Base-by-base conservation (phyloP, 2,888 invertebrate genomes). In the Cephus spinipes region DNA sequence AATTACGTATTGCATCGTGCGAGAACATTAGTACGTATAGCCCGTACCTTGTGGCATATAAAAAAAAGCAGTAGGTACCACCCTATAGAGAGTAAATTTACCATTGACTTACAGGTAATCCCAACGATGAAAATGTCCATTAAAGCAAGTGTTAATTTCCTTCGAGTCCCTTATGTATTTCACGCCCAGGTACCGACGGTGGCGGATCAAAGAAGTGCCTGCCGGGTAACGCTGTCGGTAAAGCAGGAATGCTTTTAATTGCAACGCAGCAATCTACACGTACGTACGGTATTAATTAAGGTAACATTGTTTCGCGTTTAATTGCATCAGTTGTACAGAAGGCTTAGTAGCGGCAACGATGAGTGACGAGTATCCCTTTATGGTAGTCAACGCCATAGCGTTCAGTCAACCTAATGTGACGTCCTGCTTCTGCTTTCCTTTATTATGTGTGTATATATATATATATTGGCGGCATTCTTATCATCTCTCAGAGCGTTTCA, bases 1-100 rank as follows among this genome's bases (percentile, higher is more conserved):
- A 80, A 81, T 81, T 81, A 80, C 76, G 77, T 76, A 79, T 78
- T 78, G 79, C 68, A 55, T 23, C 55, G 55, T 55, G 55, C 23
- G 55, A 55, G 55, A 55, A 55, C 23, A 23, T 55, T 55, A 55
- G 23, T 9, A 55, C 55, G 55, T 55, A 55, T 55, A 6, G 15
- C 9, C 23, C 2, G 23, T 55, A 23, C 9, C 9, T 23, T 15
- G 23, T 55, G 23, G 55, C 2, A 23, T 23, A 55, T 55, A 55
- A 55, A 55, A 55, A 40, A 23, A 23, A 1, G 15, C 9, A 23
- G 6, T 9, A 2, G 2, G 55, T 55, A 55, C 55, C 55, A 55
- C 23, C 55, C 23, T 23, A 23, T 55, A 55, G 55, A 55, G 2
- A 55, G 9, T 55, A 55, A 55, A 55, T 9, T 9, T 2, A 55